Evolutionary conservation across 1,140 invertebrate genomes (phyloP), one percentile per base, ranked within the genome.

Genomic region (Leptoteleia sp.): DNA sequence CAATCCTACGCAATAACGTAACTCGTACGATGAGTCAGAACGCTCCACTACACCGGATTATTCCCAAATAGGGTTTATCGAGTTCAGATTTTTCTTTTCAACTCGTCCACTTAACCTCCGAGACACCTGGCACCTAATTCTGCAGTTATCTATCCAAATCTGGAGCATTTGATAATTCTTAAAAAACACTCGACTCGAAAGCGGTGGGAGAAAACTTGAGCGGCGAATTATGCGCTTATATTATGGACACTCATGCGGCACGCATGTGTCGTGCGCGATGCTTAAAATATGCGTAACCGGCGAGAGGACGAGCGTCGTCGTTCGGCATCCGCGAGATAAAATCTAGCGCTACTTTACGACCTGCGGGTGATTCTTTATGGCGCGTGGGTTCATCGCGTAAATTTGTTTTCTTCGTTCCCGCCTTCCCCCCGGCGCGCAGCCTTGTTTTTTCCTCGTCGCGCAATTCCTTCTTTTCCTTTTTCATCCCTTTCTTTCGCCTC

Each of bases 321-420:
- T 85, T 86, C 84, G 83, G 84, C 81, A 85, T 85, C 75, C 81
- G 70, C 70, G 77, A 81, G 87, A 89, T 89, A 88, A 88, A 84
- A 89, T 89, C 88, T 89, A 88, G 81, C 85, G 85, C 87, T 87
- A 87, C 84, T 89, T 89, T 88, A 89, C 87, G 86, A 89, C 85
- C 87, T 85, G 86, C 88, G 86, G 87, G 83, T 84, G 84, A 88
- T 88, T 88, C 85, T 89, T 89, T 89, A 89, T 85, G 84, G 83
- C 82, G 68, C 80, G 81, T 70, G 67, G 82, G 52, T 55, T 52
- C 67, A 57, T 71, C 67, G 59, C 71, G 68, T 79, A 29, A 76
- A 65, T 81, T 75, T 52, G 65, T 78, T 78, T 65, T 43, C 57
- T 57, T 57, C 15, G 4, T 71, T 55, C 11, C 17, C 31, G 16